These are phyloP conservation scores for Endomychus coccineus DNA, from an alignment of 2,888 invertebrate species.

Conservation along the genomic window DNA sequence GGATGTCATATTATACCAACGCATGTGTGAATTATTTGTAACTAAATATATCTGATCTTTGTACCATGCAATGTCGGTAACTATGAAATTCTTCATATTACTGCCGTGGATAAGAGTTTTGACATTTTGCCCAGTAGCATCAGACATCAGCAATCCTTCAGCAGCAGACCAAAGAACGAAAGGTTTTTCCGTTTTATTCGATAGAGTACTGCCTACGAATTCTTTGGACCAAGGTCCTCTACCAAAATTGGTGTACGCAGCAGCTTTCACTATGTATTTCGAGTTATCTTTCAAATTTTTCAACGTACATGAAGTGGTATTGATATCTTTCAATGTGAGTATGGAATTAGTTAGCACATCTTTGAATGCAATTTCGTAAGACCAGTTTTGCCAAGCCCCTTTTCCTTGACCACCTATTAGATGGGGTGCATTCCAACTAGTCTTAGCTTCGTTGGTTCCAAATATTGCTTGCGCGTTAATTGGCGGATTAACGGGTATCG, in stretches of 20 bases:
- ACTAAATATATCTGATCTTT: slow-evolving; percentile 68
- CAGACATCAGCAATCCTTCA: slow-evolving; percentile 71
- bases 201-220: slow-evolving; percentile 65
- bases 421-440: slow-evolving; percentile 77
- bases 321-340: slow-evolving; percentile 45
- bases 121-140: slow-evolving; percentile 71
- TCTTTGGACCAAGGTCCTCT: slow-evolving; percentile 74
- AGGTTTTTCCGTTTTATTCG: slow-evolving; percentile 51
- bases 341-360: slow-evolving; percentile 45
- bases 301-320: slow-evolving; percentile 57
- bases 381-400: slow-evolving; percentile 68
- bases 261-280: slow-evolving; percentile 69
- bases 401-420: slow-evolving; percentile 64
- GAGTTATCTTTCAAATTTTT: slow-evolving; percentile 65
- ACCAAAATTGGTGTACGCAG: slow-evolving; percentile 69
- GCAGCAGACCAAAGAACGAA: slow-evolving; percentile 68
- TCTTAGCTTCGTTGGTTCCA: slow-evolving; percentile 65
- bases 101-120: slow-evolving; percentile 58
- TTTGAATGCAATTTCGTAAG: slow-evolving; percentile 65
- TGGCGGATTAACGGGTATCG: slow-evolving; percentile 73
- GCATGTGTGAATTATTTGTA: slow-evolving; percentile 63
- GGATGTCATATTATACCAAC: slow-evolving; percentile 62
- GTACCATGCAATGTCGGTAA: slow-evolving; percentile 71
- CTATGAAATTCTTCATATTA: slow-evolving; percentile 46
- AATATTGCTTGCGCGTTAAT: slow-evolving; percentile 74